Conservation (phyloP, 2,888 invertebrate genomes). For the Willowsia nigromaculata region DNA sequence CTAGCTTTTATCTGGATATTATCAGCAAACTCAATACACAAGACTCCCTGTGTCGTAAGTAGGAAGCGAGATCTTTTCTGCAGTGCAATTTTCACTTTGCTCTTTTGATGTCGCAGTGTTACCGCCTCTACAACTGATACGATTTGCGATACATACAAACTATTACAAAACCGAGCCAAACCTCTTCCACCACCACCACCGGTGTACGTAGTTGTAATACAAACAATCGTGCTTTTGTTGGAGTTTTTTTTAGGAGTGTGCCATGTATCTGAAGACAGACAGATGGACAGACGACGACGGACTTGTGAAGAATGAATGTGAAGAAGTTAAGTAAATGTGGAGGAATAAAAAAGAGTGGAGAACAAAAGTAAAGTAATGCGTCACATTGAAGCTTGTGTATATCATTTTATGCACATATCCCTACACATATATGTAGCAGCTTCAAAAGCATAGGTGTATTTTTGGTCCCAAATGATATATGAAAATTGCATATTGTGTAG, state of each 20-base stretch:
- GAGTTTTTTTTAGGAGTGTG: slow-evolving; percentile 27
- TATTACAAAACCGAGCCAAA: no score
- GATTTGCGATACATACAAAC: slow-evolving; percentile 5
- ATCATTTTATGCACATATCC: not conserved
- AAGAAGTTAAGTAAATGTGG: slow-evolving; percentile 54
- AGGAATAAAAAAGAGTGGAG: not conserved
- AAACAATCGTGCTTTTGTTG: slow-evolving; percentile 31
- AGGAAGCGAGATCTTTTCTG: not conserved
- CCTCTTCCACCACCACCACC: not conserved
- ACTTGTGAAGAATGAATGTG: slow-evolving; percentile 63
- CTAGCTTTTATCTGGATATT: not conserved
- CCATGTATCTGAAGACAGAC: slow-evolving; percentile 54
- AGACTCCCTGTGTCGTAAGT: not conserved
- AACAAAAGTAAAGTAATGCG: slow-evolving; percentile 43
- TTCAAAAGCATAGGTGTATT: not conserved
- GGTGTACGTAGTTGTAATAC: not conserved
- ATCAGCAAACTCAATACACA: not conserved
- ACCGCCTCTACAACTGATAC: slow-evolving; percentile 24
- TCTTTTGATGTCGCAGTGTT: not conserved
- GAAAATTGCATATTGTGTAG: slow-evolving; percentile 21
- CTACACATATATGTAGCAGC: not conserved
- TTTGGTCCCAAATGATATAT: not conserved
- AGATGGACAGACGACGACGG: slow-evolving; percentile 60
- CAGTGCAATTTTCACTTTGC: slow-evolving; percentile 50
- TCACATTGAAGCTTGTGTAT: slow-evolving; percentile 23